Percentiles rank a stretch among this genome's conserved stretches.
These are phyloP conservation scores for Mustelus asterias DNA, from an alignment of 2,113 vertebrate genomes.

Conservation along the genomic window DNA sequence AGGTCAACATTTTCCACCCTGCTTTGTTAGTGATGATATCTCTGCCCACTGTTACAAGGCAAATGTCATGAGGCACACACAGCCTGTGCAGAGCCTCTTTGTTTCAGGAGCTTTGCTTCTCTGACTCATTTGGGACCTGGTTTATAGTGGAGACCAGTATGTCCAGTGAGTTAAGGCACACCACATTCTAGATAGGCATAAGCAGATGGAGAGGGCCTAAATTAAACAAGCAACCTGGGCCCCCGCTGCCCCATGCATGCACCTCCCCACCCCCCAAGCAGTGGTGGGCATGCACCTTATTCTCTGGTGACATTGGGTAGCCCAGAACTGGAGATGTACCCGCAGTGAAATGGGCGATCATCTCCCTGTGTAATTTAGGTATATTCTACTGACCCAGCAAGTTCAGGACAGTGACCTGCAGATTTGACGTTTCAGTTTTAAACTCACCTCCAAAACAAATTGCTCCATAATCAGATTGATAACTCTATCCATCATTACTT, in stretches of 20 bases:
- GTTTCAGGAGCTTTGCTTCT: not conserved
- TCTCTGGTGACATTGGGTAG: not conserved
- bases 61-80: not conserved
- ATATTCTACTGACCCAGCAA: not conserved
- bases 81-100: not conserved
- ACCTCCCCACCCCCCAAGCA: not conserved
- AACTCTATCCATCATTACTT: constrained; percentile 20
- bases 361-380: not conserved
- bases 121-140: not conserved
- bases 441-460: not conserved
- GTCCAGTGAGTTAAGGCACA: not conserved
- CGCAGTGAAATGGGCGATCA: not conserved
- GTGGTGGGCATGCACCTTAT: not conserved
- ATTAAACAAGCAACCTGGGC: not conserved
- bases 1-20: not conserved
- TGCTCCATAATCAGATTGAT: constrained; percentile 38
- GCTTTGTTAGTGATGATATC: not conserved
- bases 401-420: not conserved
- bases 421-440: not conserved
- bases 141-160: not conserved
- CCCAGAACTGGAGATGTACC: not conserved
- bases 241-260: too few species aligned
- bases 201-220: not conserved
- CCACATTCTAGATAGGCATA: not conserved
- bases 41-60: not conserved